These are phyloP conservation scores for Suillia variegata DNA, from an alignment of 2,888 invertebrate genomes.

Conservation along the genomic window DNA sequence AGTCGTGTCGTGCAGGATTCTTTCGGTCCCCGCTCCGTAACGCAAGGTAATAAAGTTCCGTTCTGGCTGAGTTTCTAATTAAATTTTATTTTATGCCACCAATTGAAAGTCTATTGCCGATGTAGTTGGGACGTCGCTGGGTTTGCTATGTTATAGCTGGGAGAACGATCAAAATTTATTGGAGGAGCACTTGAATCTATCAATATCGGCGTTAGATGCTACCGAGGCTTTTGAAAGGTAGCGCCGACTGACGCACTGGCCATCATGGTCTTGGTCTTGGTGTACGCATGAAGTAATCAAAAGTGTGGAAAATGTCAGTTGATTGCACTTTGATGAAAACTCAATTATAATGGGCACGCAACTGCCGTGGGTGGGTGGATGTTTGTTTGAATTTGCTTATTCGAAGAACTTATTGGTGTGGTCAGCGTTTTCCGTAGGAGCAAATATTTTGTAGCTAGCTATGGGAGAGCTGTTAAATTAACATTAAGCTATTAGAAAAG, in stretches of 20 bases:
- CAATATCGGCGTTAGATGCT: slow-evolving; percentile 21
- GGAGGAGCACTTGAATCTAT: slow-evolving; percentile 40
- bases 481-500: no score
- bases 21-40: background rate
- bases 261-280: background rate
- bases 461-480: no score
- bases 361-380: background rate
- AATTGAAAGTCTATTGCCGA: slow-evolving; percentile 40
- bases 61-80: slow-evolving; percentile 47
- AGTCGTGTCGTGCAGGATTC: no score
- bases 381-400: background rate
- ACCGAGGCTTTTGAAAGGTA: slow-evolving; percentile 14
- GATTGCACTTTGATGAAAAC: slow-evolving; percentile 54
- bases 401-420: no score
- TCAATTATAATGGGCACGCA: slow-evolving; percentile 43
- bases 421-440: no score
- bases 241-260: no score
- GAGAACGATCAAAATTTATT: slow-evolving; percentile 35
- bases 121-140: no score
- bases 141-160: no score
- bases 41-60: background rate
- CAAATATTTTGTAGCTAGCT: no score
- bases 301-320: slow-evolving; percentile 51
- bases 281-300: slow-evolving; percentile 34
- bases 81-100: slow-evolving; percentile 53